Base-by-base conservation (phyloP, 2,888 invertebrate genomes). In the Lasioglossum lativentre region DNA sequence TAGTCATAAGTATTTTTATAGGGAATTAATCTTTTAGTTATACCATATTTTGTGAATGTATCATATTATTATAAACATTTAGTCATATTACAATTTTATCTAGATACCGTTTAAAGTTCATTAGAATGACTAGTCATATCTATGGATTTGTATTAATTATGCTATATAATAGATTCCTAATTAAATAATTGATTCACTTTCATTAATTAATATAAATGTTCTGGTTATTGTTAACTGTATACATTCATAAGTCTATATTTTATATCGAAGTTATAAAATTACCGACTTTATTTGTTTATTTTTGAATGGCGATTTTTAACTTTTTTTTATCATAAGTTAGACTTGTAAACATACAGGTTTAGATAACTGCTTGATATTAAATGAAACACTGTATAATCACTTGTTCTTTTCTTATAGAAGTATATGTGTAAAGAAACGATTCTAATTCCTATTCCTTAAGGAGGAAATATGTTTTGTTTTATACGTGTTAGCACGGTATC, bases 131-230 rank as follows among this genome's bases (percentile, higher is more conserved):
- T 27, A 52, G n/a, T 52, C 6, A 34, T 72, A 70, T 75, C 14
- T 68, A 42, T 6, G 70, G 19, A 42, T 38, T 78, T 40, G 72
- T 68, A 66, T 38, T 59, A 56, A 42, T 16, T n/a, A 30, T 59
- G 73, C 30, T 80, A 56, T 45, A 34, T 66, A 73, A 63, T 63
- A 63, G 16, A 63, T 16, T 63, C 74, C 19, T 80, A 80, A 23
- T 56, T 82, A 68, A 30, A 56, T 63, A 30, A 52, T 34, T 27
- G 30, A 47, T 30, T 30, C 59, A 45, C 27, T 42, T n/a, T 66
- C 34, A 14, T 12, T 52, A 42, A 38, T 42, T 34, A 45, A 73
- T 27, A 52, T 19, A 52, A 68, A 42, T 73, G 34, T 82, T 82
- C 47, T 70, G n/a, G 8, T 40, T 70, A 40, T 38, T 70, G 10